Evolutionary conservation across 2,113 vertebrate genomes (phyloP).

Genomic region (Kobus ellipsiprymnus): DNA sequence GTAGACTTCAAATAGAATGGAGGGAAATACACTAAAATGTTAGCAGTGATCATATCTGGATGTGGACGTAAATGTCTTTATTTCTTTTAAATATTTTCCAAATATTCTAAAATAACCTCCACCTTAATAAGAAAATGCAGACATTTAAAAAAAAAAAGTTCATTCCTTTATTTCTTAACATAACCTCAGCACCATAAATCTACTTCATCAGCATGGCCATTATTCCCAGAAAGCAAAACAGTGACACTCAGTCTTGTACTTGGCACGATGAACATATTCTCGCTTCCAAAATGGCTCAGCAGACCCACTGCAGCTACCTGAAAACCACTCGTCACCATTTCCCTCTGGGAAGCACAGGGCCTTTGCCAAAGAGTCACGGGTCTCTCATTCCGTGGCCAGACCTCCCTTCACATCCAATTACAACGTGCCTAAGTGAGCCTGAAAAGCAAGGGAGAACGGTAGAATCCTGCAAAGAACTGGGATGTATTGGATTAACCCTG

Average conservation of each 20-base stretch:
- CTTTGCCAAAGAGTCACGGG: background rate
- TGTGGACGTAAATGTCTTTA: background rate
- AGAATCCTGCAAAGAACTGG: background rate
- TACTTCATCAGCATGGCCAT: background rate
- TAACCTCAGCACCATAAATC: conserved; percentile 16
- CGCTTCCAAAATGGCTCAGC: conserved; percentile 40
- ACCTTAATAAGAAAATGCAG: background rate
- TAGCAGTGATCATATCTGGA: background rate
- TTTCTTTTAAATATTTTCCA: background rate
- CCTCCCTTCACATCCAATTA: background rate
- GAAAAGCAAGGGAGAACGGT: background rate
- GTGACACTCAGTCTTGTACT: conserved; percentile 34
- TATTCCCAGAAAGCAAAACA: conserved; percentile 67
- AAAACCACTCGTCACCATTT: background rate
- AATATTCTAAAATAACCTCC: conserved; percentile 34
- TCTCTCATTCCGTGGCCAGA: background rate
- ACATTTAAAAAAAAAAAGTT: background rate
- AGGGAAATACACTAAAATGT: background rate
- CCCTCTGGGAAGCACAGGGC: background rate
- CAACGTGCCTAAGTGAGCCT: background rate
- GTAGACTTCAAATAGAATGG: background rate
- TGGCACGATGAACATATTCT: conserved; percentile 47
- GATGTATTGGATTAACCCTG: background rate
- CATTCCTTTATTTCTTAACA: background rate
- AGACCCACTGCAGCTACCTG: background rate